phyloP scores from a whole-genome alignment of 2,113 vertebrate species.

The Cavia aperea region DNA sequence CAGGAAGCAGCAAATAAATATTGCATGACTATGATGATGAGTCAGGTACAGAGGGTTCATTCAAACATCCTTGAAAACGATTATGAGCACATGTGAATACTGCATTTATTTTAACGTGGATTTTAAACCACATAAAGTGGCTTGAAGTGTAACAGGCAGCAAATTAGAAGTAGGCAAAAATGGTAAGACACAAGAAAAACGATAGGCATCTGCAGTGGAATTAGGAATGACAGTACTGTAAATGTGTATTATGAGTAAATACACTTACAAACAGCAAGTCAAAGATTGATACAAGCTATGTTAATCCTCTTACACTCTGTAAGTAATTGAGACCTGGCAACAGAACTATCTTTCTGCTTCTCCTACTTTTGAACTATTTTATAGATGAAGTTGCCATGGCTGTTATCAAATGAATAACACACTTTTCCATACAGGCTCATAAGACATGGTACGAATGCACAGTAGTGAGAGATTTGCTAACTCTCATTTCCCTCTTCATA shows the following conservation, averaged over 20 bases:
- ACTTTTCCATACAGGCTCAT: neutral
- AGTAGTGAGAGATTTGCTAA: neutral
- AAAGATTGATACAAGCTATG: neutral
- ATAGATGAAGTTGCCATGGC: neutral
- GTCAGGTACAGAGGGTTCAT: neutral
- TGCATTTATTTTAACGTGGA: slow-evolving; percentile 1
- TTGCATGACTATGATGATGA: neutral
- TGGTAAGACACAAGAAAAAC: slow-evolving; percentile 16
- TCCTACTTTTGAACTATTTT: neutral
- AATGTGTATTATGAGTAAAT: neutral
- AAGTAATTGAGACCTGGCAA: neutral
- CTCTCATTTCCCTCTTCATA: slow-evolving; percentile 17
- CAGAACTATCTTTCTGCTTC: neutral
- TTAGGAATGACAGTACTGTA: neutral
- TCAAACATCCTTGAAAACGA: neutral
- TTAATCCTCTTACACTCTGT: neutral
- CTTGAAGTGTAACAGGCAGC: neutral
- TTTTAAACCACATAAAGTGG: slow-evolving; percentile 11
- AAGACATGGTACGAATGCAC: neutral
- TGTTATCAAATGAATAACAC: neutral
- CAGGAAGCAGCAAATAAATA: neutral
- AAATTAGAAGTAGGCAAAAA: slow-evolving; percentile 23
- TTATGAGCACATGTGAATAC: neutral
- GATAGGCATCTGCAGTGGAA: slow-evolving; percentile 1
- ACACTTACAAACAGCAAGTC: neutral